phyloP scores from a whole-genome alignment of 2,113 vertebrate genomes.

The Fulmarus glacialis region DNA sequence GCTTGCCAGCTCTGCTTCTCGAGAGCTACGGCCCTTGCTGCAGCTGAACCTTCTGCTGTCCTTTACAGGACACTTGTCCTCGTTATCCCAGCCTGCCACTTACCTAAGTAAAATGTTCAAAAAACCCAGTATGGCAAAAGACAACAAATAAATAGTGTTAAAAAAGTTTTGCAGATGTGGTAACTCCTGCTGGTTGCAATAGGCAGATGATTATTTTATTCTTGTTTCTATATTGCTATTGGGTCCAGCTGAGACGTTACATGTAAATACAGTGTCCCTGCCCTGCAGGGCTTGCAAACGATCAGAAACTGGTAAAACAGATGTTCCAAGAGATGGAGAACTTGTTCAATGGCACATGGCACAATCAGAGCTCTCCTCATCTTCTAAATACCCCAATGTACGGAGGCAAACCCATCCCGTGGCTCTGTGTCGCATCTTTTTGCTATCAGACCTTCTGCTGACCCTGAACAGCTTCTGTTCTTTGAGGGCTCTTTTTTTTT shows the following conservation, averaged over 20 bases:
- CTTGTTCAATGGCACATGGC: background rate
- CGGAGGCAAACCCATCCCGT: background rate
- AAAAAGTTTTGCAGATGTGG: background rate
- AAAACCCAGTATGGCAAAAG: background rate
- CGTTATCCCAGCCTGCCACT: background rate
- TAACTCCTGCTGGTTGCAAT: background rate
- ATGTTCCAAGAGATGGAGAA: background rate
- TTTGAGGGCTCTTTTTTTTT: background rate
- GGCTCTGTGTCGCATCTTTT: background rate
- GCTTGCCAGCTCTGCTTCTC: background rate
- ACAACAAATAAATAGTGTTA: background rate
- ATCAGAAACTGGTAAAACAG: background rate
- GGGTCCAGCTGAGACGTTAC: background rate
- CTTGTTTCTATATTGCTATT: background rate
- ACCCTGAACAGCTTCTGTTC: slow-evolving; percentile 45
- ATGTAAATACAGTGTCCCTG: background rate
- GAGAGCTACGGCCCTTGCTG: fast-evolving
- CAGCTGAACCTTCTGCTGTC: background rate
- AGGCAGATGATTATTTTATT: background rate
- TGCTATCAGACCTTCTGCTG: slow-evolving; percentile 35
- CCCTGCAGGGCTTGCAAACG: background rate
- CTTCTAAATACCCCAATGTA: background rate
- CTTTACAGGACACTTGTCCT: background rate
- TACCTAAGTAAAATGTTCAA: background rate
- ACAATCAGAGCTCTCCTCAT: background rate